Conservation (phyloP, 2,888 invertebrate species). For the Drosophila vallismaia region DNA sequence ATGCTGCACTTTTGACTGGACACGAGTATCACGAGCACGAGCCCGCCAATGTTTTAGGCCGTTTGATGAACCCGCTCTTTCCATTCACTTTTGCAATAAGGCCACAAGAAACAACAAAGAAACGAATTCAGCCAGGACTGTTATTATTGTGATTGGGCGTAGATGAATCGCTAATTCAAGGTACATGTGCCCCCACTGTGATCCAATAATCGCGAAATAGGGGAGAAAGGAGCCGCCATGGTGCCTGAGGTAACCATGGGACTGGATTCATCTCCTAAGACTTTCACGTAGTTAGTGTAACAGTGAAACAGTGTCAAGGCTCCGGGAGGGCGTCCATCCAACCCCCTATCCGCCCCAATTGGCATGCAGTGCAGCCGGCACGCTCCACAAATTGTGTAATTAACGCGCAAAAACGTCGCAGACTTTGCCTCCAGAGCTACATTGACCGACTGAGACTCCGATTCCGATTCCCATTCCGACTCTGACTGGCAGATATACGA, state of each 20-base stretch:
- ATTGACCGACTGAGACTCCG: constrained; percentile 40
- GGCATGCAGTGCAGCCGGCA: constrained; percentile 50
- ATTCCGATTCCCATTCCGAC: constrained; percentile 18
- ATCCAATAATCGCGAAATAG: background rate
- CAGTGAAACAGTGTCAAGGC: constrained; percentile 66
- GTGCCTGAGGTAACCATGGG: background rate
- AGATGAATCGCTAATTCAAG: constrained; percentile 55
- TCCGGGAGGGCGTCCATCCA: constrained; percentile 30
- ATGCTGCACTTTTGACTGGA: constrained; percentile 61
- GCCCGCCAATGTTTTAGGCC: constrained; percentile 38
- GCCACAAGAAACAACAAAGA: background rate
- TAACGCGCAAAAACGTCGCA: constrained; percentile 48
- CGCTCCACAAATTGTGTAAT: constrained; percentile 59
- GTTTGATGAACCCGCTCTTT: constrained; percentile 37
- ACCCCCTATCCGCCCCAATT: constrained; percentile 31
- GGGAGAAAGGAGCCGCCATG: background rate
- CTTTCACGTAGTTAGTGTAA: constrained; percentile 3
- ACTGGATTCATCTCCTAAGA: background rate
- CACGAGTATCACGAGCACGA: constrained; percentile 31
- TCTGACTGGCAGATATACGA: constrained; percentile 41
- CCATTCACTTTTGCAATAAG: constrained; percentile 63
- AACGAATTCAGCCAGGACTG: background rate
- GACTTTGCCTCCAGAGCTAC: constrained; percentile 30
- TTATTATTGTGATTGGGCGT: constrained; percentile 56
- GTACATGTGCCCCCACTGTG: constrained; percentile 7